These are phyloP conservation scores for Apodemus speciosus DNA, from an alignment of 2,113 vertebrate species.

Conservation along the genomic window DNA sequence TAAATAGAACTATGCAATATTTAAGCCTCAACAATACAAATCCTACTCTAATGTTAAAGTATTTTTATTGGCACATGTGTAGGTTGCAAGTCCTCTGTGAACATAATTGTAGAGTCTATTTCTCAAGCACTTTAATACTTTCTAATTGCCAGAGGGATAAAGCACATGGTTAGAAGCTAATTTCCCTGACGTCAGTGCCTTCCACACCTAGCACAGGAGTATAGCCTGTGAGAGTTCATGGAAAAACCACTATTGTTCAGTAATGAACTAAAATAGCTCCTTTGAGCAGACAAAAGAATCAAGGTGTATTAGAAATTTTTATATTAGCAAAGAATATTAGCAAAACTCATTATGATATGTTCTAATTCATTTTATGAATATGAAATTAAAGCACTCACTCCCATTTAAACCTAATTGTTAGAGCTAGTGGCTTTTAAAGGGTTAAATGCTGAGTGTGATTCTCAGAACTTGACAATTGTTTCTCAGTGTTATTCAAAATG, in stretches of 20 bases:
- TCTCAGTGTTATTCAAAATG: constrained; percentile 63
- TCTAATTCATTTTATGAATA: constrained; percentile 48
- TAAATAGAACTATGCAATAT: constrained; percentile 89
- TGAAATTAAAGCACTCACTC: constrained; percentile 61
- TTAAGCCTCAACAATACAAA: constrained; percentile 79
- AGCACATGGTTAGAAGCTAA: neutral
- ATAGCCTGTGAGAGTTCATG: neutral
- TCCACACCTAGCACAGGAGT: neutral
- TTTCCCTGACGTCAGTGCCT: neutral
- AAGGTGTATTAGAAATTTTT: neutral
- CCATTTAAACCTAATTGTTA: constrained; percentile 46
- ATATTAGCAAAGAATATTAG: neutral
- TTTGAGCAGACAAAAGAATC: constrained; percentile 39
- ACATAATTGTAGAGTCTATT: neutral
- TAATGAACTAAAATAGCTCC: constrained; percentile 4
- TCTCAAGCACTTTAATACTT: constrained; percentile 72
- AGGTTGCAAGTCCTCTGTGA: constrained; percentile 19
- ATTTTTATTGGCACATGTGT: constrained; percentile 7
- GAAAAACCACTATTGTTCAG: constrained; percentile 34
- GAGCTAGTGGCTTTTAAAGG: constrained; percentile 38
- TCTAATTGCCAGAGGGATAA: constrained; percentile 61
- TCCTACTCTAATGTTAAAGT: constrained; percentile 32
- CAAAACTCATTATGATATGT: constrained; percentile 16
- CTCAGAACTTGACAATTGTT: constrained; percentile 78
- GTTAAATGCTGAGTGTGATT: constrained; percentile 49